Percentiles rank a stretch among this genome's conserved stretches.
phyloP scores from a whole-genome alignment of 1,140 invertebrate species.

The Choristoneura fumiferana region DNA sequence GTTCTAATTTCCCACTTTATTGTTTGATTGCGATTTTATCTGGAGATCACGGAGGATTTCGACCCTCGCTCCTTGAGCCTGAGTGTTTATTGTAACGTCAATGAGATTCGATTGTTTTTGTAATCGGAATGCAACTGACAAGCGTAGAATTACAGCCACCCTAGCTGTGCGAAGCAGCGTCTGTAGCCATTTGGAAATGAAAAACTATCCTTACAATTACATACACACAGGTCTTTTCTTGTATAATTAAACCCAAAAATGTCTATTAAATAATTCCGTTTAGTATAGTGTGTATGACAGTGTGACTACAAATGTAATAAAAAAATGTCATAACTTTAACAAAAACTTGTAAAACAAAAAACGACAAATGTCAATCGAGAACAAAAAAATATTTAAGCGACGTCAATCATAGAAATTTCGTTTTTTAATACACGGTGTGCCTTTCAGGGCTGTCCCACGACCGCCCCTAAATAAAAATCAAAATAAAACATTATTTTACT shows the following conservation, averaged over 20 bases:
- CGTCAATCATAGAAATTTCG: constrained; percentile 69
- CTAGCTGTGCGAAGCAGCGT: not conserved
- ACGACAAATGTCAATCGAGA: constrained; percentile 56
- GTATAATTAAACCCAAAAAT: too few relatives aligned
- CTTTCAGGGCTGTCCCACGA: constrained; percentile 71
- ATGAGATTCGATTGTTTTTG: constrained; percentile 31
- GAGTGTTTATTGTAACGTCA: constrained; percentile 49
- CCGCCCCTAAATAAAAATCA: constrained; percentile 73
- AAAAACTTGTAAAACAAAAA: constrained; percentile 32
- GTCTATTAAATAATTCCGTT: too few relatives aligned
- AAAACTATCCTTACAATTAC: too few relatives aligned
- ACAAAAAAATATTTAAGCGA: constrained; percentile 63
- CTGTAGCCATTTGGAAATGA: too few relatives aligned
- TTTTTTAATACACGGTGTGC: constrained; percentile 68
- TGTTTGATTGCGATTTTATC: constrained; percentile 61
- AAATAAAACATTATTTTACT: constrained; percentile 70
- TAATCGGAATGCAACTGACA: constrained; percentile 28
- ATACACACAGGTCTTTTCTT: too few relatives aligned
- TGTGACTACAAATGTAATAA: too few relatives aligned
- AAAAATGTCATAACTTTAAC: not conserved
- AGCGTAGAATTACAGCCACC: constrained; percentile 20
- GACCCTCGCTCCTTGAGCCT: constrained; percentile 37
- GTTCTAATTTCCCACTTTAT: constrained; percentile 56
- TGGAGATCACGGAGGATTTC: constrained; percentile 61
- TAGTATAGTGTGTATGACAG: too few relatives aligned